phyloP scores from a whole-genome alignment of 2,797 vertebrate genomes.

The Apogon hyalosoma region DNA sequence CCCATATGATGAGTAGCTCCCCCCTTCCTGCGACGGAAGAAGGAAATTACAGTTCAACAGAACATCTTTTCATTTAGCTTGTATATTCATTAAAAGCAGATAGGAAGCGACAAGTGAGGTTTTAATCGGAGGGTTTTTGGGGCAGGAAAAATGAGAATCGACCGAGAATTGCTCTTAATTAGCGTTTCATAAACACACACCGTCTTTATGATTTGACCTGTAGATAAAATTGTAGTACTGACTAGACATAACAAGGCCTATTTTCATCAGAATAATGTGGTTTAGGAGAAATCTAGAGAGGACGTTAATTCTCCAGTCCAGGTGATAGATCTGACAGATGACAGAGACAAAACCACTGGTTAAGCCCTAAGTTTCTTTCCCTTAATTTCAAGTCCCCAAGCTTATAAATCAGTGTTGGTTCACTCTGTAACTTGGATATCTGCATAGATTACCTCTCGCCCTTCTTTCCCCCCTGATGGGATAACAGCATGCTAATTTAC shows the following conservation, averaged over 20 bases:
- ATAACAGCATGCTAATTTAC: conserved; percentile 69
- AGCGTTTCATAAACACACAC: conserved; percentile 43
- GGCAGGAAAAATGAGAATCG: conserved; percentile 20
- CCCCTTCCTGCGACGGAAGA: conserved; percentile 41
- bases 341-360: conserved; percentile 66
- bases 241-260: conserved; percentile 30
- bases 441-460: conserved; percentile 49
- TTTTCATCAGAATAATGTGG: conserved; percentile 36
- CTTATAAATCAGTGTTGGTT: conserved; percentile 69
- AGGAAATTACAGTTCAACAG: conserved; percentile 73
- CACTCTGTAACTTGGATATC: conserved; percentile 60
- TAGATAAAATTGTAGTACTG: conserved; percentile 25
- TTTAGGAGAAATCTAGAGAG: conserved; percentile 26
- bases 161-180: conserved; percentile 48
- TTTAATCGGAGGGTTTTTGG: conserved; percentile 63
- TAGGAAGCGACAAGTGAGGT: conserved; percentile 60
- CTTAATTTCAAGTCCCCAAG: conserved; percentile 65
- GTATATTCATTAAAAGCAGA: conserved; percentile 71
- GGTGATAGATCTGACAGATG: conserved; percentile 62
- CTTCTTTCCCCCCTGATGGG: conserved; percentile 58
- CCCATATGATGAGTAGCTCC: conserved; percentile 58
- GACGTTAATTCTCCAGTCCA: conserved; percentile 60
- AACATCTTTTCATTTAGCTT: conserved; percentile 69
- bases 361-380: conserved; percentile 60
- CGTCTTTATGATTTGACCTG: conserved; percentile 54